These are phyloP conservation scores for Entomobrya multifasciata DNA, from an alignment of 2,888 invertebrate genomes.

Conservation along the genomic window DNA sequence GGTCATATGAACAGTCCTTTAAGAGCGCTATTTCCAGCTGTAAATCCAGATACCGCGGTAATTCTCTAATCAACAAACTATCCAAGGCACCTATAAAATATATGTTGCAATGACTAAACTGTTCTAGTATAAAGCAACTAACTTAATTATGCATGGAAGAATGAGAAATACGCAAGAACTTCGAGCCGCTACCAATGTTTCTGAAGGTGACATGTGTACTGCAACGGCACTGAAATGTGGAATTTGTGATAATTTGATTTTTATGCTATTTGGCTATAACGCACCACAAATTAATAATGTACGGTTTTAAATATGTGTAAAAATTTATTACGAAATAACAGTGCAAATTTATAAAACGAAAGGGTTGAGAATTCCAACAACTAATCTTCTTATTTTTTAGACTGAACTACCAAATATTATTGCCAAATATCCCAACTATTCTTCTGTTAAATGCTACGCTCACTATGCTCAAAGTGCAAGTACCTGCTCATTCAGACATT, in stretches of 20 bases:
- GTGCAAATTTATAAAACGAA: not conserved
- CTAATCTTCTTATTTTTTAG: constrained; percentile 7
- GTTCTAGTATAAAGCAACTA: constrained; percentile 9
- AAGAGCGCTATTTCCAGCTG: not conserved
- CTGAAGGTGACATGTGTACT: constrained; percentile 1
- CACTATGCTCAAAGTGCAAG: constrained; percentile 49
- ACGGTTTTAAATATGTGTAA: not conserved
- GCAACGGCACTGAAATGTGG: constrained; percentile 6
- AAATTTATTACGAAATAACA: too few species aligned
- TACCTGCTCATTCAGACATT: constrained; percentile 43
- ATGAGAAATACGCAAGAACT: not conserved
- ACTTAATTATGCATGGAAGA: not conserved
- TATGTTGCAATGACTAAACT: too few species aligned
- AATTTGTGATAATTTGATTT: constrained; percentile 57
- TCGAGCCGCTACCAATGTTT: not conserved
- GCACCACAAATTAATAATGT: constrained; percentile 59
- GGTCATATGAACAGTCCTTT: constrained; percentile 38
- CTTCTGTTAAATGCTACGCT: constrained; percentile 1
- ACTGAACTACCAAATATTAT: constrained; percentile 52
- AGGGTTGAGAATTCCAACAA: not conserved
- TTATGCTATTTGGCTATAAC: constrained; percentile 37
- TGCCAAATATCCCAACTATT: constrained; percentile 26
- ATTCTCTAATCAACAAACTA: too few species aligned
- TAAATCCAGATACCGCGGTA: not conserved
- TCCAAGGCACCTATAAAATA: too few species aligned